Evolutionary conservation across 2,797 vertebrate species (phyloP), one percentile per base, ranked within the genome.

Genomic region (Leptatherina wallacei): DNA sequence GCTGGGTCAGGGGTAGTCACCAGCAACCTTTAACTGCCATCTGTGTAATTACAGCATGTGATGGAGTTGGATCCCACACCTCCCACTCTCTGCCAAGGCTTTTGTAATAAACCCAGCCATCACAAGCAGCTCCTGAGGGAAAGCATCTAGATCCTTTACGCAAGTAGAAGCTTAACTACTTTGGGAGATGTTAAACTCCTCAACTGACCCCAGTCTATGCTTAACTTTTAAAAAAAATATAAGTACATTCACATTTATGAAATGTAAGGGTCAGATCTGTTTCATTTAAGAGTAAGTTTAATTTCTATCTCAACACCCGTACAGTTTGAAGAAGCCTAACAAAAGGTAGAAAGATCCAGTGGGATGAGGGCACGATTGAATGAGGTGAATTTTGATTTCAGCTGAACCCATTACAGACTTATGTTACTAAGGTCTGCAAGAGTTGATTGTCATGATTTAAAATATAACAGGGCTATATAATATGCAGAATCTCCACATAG

Each of bases 21-120:
- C 33, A 56, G 22, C 20, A 52, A 65, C 70, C 75, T 73, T 78
- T 61, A 78, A 74, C 76, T 70, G 70, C 61, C 63, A 59, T 76
- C 69, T 38, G 73, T 75, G 70, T 85, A 84, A 83, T 86, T 82
- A 73, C 60, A 24, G 71, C 60, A 33, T 68, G 69, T 71, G 75
- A 86, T 74, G 62, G 30, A 40, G 71, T 4, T 63, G 73, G 68
- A 79, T 64, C 60, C 70, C 32, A 65, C 65, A 63, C 64, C 75
- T 73, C 83, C 73, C 59, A 80, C 77, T 36, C 52, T 24, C 77
- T 62, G 66, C 78, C 73, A 55, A 70, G 72, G 60, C 60, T 63
- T 71, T 59, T 60, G 66, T 55, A 61, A 82, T 77, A 59, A 86
- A 84, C 14, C n/a, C 61, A 66, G 56, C 61, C 62, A 75, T 87